Conservation (phyloP, 2,797 vertebrate species). For the Schizopygopsis pylzovi region DNA sequence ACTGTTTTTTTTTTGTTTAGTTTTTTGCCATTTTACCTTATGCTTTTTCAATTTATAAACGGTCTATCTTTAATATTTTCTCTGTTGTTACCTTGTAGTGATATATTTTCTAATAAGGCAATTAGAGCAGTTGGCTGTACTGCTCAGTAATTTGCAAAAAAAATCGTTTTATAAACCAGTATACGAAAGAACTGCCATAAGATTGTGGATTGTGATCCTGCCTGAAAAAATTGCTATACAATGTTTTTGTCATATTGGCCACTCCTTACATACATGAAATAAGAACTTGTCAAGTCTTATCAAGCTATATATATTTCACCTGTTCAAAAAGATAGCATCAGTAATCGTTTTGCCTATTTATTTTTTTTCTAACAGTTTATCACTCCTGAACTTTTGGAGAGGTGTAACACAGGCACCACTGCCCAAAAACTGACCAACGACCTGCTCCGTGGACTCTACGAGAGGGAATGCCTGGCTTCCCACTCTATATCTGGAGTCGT, state of each 20-base stretch:
- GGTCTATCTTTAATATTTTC: background rate
- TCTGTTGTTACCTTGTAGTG: background rate
- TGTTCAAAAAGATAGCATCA: background rate
- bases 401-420: slow-evolving; percentile 70
- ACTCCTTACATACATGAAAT: background rate
- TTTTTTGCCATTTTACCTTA: background rate
- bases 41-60: background rate
- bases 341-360: background rate
- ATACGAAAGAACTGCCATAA: background rate
- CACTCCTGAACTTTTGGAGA: slow-evolving; percentile 68
- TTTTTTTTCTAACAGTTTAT: slow-evolving; percentile 62
- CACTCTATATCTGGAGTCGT: slow-evolving; percentile 72
- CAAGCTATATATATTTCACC: background rate
- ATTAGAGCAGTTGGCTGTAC: background rate
- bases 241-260: background rate
- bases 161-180: background rate
- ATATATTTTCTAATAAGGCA: background rate
- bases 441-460: slow-evolving; percentile 70
- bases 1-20: background rate
- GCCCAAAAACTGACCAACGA: slow-evolving; percentile 73
- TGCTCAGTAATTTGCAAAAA: background rate
- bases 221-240: background rate
- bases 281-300: background rate
- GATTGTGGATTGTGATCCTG: background rate
- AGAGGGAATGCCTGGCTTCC: slow-evolving; percentile 71